Conservation (phyloP, 2,888 invertebrate species). For the Tipula unca region DNA sequence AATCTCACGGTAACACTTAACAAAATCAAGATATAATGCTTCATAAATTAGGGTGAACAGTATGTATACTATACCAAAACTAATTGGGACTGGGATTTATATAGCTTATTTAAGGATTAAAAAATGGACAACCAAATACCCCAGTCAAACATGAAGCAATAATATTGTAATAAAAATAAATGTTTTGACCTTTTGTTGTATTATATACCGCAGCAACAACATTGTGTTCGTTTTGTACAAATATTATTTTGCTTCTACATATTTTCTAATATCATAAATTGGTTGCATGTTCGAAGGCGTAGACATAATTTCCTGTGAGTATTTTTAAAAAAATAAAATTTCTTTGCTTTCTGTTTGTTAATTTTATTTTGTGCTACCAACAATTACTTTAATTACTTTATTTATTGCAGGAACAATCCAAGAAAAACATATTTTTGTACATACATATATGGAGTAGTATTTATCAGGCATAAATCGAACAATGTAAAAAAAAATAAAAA, state of each 20-base stretch:
- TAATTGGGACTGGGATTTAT: background rate
- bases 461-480: no score
- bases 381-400: constrained; percentile 14
- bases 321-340: no score
- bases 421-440: background rate
- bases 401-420: background rate
- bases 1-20: background rate
- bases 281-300: background rate
- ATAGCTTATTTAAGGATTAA: background rate
- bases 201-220: background rate
- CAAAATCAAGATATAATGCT: background rate
- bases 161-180: background rate
- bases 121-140: background rate
- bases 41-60: background rate
- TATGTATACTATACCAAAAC: no score
- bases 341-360: background rate
- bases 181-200: background rate
- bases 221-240: background rate
- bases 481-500: background rate
- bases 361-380: background rate
- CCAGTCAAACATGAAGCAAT: background rate
- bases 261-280: background rate
- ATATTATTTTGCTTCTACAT: background rate
- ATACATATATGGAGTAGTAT: background rate
- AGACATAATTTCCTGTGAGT: background rate